A percentile compares a stretch with the other conserved stretches of the same genome.
Conservation (phyloP, 2,113 vertebrate species). For the Silurus meridionalis region DNA sequence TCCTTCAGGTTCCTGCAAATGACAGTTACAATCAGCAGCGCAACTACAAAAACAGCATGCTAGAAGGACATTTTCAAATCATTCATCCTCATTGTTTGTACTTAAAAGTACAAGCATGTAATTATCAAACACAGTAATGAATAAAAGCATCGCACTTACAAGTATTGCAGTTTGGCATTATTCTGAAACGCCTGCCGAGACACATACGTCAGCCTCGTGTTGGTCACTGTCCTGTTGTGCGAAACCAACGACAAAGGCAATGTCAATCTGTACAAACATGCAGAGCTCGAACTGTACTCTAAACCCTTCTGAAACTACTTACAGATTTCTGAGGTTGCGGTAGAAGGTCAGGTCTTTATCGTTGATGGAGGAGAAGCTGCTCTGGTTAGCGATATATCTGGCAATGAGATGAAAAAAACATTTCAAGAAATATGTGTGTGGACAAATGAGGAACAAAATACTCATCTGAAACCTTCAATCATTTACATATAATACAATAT, state of each 20-base stretch:
- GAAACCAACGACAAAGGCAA: background rate
- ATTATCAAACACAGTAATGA: too few relatives aligned
- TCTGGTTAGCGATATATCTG: conserved; percentile 95
- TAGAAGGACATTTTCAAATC: background rate
- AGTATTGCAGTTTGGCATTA: conserved; percentile 87
- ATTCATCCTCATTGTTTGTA: background rate
- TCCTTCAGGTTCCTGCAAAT: conserved; percentile 88
- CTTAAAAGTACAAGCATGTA: background rate
- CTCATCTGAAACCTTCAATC: background rate
- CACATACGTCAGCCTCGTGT: conserved; percentile 87
- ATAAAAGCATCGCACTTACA: conserved; percentile 78
- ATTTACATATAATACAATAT: background rate
- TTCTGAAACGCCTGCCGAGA: conserved; percentile 88
- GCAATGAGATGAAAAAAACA: conserved; percentile 54
- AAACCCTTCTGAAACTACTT: conserved; percentile 68
- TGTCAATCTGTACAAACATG: background rate
- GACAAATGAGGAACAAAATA: background rate
- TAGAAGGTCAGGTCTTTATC: conserved; percentile 90
- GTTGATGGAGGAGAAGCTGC: conserved; percentile 87
- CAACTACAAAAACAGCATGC: background rate
- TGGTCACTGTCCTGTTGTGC: conserved; percentile 86
- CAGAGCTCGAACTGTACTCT: background rate
- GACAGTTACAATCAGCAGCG: conserved; percentile 34
- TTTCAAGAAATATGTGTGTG: background rate
- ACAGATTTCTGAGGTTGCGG: conserved; percentile 93